These are phyloP conservation scores for Scaptomyza graminum DNA, from an alignment of 1,140 invertebrate species.

Conservation along the genomic window DNA sequence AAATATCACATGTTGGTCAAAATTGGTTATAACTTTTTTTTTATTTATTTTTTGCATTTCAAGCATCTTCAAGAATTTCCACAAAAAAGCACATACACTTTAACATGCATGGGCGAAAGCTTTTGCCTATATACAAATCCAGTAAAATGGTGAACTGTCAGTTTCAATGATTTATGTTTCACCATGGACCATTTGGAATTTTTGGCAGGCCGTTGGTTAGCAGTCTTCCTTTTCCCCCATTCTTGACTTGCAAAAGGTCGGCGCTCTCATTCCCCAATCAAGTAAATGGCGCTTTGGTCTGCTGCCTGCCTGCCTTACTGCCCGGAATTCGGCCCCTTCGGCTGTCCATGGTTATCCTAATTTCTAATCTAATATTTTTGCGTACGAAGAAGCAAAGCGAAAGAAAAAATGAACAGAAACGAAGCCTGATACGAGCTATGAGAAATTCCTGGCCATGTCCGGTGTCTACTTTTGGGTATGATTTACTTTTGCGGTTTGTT, in stretches of 20 bases:
- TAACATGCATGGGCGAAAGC: neutral
- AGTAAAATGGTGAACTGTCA: slow-evolving; percentile 81
- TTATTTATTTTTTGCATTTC: slow-evolving; percentile 24
- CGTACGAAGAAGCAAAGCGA: slow-evolving; percentile 41
- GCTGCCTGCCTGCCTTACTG: slow-evolving; percentile 47
- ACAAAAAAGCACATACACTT: neutral
- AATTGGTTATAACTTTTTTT: neutral
- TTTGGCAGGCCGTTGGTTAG: slow-evolving; percentile 59
- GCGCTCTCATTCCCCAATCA: slow-evolving; percentile 31
- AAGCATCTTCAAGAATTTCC: slow-evolving; percentile 17
- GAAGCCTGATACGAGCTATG: slow-evolving; percentile 22
- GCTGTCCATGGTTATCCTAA: slow-evolving; percentile 70
- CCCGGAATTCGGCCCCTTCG: slow-evolving; percentile 10
- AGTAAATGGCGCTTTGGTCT: slow-evolving; percentile 69
- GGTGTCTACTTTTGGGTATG: slow-evolving; percentile 70
- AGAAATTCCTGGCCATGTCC: slow-evolving; percentile 66
- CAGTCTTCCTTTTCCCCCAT: slow-evolving; percentile 15
- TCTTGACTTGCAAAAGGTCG: slow-evolving; percentile 5
- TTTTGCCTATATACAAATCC: slow-evolving; percentile 63
- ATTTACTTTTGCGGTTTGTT: slow-evolving; percentile 81
- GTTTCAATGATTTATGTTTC: slow-evolving; percentile 82
- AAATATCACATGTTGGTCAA: slow-evolving; percentile 4
- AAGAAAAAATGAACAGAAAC: neutral
- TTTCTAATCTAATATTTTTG: slow-evolving; percentile 83
- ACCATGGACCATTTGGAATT: slow-evolving; percentile 77